Evolutionary conservation across 1,140 invertebrate genomes (phyloP).

Genomic region (Stratiolaelaps scimitus): DNA sequence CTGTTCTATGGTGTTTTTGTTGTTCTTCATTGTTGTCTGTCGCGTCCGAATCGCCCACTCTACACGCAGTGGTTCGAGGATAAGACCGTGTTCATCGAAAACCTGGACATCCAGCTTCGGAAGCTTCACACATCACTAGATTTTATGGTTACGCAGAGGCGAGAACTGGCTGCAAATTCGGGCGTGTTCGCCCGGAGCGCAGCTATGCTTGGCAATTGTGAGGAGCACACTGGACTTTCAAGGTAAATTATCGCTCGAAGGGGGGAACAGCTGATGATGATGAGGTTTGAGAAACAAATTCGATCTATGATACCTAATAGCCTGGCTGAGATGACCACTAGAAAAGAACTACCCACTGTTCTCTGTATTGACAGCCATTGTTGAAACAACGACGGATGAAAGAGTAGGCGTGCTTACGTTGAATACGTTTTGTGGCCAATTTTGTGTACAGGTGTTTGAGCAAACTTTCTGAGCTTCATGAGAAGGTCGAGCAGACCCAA

Average conservation of each 20-base stretch:
- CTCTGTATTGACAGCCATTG: too few relatives aligned
- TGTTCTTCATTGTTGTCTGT: too few relatives aligned
- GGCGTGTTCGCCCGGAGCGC: slow-evolving; percentile 70
- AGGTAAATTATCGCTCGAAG: slow-evolving; percentile 42
- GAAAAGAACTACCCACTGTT: too few relatives aligned
- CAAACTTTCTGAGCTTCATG: slow-evolving; percentile 81
- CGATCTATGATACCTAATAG: too few relatives aligned
- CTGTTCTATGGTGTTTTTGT: too few relatives aligned
- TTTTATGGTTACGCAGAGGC: slow-evolving; percentile 19
- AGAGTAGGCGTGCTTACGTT: too few relatives aligned
- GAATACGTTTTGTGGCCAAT: too few relatives aligned
- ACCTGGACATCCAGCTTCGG: slow-evolving; percentile 71
- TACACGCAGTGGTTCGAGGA: slow-evolving; percentile 90
- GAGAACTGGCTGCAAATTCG: slow-evolving; percentile 64
- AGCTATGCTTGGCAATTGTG: slow-evolving; percentile 81
- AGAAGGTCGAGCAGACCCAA: slow-evolving; percentile 74
- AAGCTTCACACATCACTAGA: slow-evolving; percentile 55
- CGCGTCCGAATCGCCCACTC: slow-evolving; percentile 29
- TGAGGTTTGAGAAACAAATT: too few relatives aligned
- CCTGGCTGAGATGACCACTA: too few relatives aligned
- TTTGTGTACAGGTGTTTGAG: slow-evolving; percentile 20
- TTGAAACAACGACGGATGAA: too few relatives aligned
- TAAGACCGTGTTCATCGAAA: slow-evolving; percentile 78
- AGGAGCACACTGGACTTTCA: slow-evolving; percentile 85
- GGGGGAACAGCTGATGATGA: too few relatives aligned